Evolutionary conservation across 2,797 vertebrate species (phyloP), one percentile per base, ranked within the genome.

Genomic region (Hyperoplus immaculatus): DNA sequence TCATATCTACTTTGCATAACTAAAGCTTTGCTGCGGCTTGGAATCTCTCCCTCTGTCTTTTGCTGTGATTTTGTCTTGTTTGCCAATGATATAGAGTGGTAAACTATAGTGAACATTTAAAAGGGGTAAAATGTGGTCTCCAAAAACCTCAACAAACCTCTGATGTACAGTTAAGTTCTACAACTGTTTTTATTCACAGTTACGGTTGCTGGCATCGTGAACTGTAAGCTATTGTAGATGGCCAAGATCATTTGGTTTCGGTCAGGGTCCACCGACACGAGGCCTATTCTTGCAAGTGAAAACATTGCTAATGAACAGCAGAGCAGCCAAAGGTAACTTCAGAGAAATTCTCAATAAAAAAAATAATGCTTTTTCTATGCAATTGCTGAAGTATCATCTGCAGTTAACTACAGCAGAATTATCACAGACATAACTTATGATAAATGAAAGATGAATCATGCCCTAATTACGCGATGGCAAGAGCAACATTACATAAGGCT

Each of bases 81-180:
- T 92, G 84, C 91, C 91, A 90, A 65, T 61, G 81, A 81, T 86
- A 87, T 85, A 88, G 83, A 91, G 92, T 89, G 86, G 94, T 90
- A 90, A 90, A 94, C 93, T 93, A 94, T 86, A 93, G 93, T 94
- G 95, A 94, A 95, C 92, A 94, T 94, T 95, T 94, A 93, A 93
- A 93, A 90, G 84, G 92, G 92, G 91, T 92, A 93, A 84, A 92
- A 86, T 86, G 93, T 50, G 94, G 95, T 94, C 15, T 39, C 74
- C 80, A 78, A 82, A 93, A 92, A 89, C 87, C 93, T 92, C 92
- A 93, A 91, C 91, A 93, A 93, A 94, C 91, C 92, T 95, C 93
- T 93, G 91, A 94, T 93, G 90, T 93, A 92, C 85, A 84, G 90
- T 93, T 89, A 89, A 92, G 84, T 90, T 93, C 87, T 92, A 89